Base-by-base conservation (phyloP, 2,113 vertebrate genomes). In the Gasterosteus nipponicus region DNA sequence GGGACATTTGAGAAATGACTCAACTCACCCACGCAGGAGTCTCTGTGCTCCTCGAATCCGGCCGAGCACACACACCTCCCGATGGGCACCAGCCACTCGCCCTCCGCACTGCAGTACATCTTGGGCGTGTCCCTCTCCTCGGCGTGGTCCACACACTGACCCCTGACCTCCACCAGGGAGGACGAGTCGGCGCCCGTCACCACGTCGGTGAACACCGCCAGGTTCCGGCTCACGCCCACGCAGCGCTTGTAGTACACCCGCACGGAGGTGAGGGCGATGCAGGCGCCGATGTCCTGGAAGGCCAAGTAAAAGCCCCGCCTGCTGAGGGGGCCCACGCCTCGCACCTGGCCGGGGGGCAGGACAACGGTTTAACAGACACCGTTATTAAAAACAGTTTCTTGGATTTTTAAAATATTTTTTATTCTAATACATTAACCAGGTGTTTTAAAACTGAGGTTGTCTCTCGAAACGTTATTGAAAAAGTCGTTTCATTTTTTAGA, bases 71-170 rank as follows among this genome's bases (percentile, higher is more conserved):
- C 96, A 0, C 98, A 99, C 81, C 96, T 96, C 79, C 98, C 98
- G 0, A 99, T 99, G 88, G 98, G 98, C 77, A 99, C 98, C 84
- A 99, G 73, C 98, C 98, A 99, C 84, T 98, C 97, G n/a, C 98
- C 98, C 80, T 99, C 98, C 0, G 97, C 97, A 5, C 98, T 99
- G 95, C 98, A 99, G 94, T 99, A 99, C 98, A 99, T 99, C 88
- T 99, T 99, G 33, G 98, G 98, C 0, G 97, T 97, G 94, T 98
- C 97, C 59, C 96, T 94, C 87, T 99, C 98, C 90, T 98, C 96
- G 0, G 97, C 97, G 10, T 99, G 96, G 8, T 96, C 94, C 85
- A 99, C 97, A 0, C 98, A 99, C 89, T 96, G 95, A 61, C 98
- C 98, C 14, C 95, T 88, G 83, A 99, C 97, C 89, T 99, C 98